Evolutionary conservation across 2,797 vertebrate species (phyloP).

Genomic region (Rhabdophis nuchalis): DNA sequence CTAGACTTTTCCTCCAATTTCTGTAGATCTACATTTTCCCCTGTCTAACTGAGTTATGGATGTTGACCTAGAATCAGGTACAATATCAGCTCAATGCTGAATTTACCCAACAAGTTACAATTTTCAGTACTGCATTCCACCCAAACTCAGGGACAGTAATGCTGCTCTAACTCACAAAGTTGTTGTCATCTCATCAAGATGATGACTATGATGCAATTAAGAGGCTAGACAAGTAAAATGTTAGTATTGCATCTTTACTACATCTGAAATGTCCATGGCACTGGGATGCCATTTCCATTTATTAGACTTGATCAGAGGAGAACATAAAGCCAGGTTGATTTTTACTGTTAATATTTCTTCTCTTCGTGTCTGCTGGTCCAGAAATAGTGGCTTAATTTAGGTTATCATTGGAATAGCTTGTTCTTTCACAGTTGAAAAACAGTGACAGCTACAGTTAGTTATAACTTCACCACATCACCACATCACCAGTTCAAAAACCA

Average conservation of each 20-base stretch:
- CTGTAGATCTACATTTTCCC: background rate
- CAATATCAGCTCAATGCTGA: background rate
- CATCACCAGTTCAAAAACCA: slow-evolving; percentile 7
- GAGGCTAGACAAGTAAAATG: background rate
- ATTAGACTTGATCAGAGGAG: slow-evolving; percentile 18
- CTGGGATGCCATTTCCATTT: slow-evolving; percentile 17
- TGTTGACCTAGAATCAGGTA: background rate
- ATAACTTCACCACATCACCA: background rate
- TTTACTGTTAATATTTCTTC: slow-evolving; percentile 6
- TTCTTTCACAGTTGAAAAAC: slow-evolving; percentile 24
- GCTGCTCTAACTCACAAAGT: background rate
- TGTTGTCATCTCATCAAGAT: background rate
- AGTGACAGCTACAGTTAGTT: background rate
- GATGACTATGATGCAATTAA: background rate
- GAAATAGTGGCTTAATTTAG: slow-evolving; percentile 29
- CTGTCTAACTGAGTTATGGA: background rate
- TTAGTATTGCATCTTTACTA: background rate
- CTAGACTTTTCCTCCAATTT: background rate
- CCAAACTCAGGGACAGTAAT: background rate
- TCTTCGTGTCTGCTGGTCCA: background rate
- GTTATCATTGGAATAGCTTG: slow-evolving; percentile 2
- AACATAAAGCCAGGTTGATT: slow-evolving; percentile 12
- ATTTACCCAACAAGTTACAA: background rate
- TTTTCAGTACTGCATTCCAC: background rate
- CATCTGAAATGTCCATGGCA: slow-evolving; percentile 13